phyloP scores from a whole-genome alignment of 2,797 vertebrate species.

The Neoniphon sammara region DNA sequence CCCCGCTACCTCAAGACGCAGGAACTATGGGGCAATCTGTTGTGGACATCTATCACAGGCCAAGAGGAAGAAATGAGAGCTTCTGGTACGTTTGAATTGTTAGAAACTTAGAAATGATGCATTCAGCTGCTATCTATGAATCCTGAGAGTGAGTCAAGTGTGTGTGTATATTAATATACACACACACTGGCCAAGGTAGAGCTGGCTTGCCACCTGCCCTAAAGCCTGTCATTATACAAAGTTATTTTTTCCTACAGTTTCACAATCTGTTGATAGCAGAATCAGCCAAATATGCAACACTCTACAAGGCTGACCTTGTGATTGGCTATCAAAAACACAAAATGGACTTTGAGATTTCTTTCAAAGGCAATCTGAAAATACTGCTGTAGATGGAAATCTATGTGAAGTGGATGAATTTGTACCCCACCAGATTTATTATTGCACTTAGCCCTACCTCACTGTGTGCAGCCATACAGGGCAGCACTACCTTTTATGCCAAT shows the following conservation, averaged over 20 bases:
- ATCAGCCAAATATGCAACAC: background rate
- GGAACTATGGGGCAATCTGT: slow-evolving; percentile 11
- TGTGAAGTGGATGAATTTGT: no score
- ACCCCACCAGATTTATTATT: no score
- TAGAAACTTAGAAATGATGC: slow-evolving; percentile 24
- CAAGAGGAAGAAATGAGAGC: slow-evolving; percentile 23
- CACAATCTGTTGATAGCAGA: background rate
- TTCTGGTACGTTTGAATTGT: slow-evolving; percentile 58
- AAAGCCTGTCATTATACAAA: slow-evolving; percentile 32
- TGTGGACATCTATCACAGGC: slow-evolving; percentile 34
- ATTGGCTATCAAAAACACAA: no score
- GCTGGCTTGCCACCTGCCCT: slow-evolving; percentile 8
- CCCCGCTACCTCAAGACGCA: slow-evolving; percentile 15
- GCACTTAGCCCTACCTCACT: no score
- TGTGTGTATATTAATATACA: no score
- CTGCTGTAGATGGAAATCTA: no score
- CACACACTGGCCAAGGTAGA: background rate
- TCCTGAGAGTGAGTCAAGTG: background rate
- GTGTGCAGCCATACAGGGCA: no score
- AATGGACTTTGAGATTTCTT: no score
- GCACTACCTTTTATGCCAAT: no score
- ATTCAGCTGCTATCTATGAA: background rate
- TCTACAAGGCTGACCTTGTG: no score
- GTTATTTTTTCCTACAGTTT: slow-evolving; percentile 1
- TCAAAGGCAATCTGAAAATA: no score